These are phyloP conservation scores for Watsonalla binaria DNA, from an alignment of 2,888 invertebrate species.

Conservation along the genomic window DNA sequence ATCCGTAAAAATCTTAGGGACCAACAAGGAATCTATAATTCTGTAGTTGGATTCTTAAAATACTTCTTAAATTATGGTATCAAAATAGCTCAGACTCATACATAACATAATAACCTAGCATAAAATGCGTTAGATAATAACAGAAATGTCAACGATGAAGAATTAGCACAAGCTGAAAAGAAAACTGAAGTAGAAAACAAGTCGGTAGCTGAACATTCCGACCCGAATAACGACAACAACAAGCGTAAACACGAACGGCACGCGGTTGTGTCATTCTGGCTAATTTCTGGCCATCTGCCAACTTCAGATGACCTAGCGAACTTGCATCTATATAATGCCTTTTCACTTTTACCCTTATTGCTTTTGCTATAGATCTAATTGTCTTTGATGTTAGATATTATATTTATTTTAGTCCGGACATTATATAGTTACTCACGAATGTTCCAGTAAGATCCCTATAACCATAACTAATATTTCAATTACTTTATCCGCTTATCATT, in stretches of 20 bases:
- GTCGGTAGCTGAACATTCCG: conserved; percentile 29
- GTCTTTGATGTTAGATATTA: neutral
- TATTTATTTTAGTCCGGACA: conserved; percentile 5
- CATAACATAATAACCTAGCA: neutral
- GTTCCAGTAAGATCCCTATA: too few relatives aligned
- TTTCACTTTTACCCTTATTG: neutral
- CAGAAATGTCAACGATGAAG: conserved; percentile 6
- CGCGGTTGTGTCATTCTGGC: conserved; percentile 67
- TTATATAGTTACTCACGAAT: too few relatives aligned
- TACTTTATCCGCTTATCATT: too few relatives aligned
- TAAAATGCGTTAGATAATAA: conserved; percentile 4
- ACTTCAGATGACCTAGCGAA: conserved; percentile 61
- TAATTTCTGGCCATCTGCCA: conserved; percentile 51
- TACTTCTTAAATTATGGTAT: neutral
- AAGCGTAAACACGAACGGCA: conserved; percentile 69
- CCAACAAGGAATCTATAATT: too few relatives aligned
- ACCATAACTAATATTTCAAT: too few relatives aligned
- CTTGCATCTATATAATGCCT: conserved; percentile 30
- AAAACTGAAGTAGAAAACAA: conserved; percentile 20
- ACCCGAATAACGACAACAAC: conserved; percentile 47
- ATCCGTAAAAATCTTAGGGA: too few relatives aligned
- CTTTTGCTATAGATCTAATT: neutral
- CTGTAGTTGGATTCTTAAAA: too few relatives aligned
- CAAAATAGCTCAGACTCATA: neutral
- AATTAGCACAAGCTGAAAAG: conserved; percentile 8